Evolutionary conservation across 2,797 vertebrate species (phyloP).

Genomic region (Scolopax rusticola): DNA sequence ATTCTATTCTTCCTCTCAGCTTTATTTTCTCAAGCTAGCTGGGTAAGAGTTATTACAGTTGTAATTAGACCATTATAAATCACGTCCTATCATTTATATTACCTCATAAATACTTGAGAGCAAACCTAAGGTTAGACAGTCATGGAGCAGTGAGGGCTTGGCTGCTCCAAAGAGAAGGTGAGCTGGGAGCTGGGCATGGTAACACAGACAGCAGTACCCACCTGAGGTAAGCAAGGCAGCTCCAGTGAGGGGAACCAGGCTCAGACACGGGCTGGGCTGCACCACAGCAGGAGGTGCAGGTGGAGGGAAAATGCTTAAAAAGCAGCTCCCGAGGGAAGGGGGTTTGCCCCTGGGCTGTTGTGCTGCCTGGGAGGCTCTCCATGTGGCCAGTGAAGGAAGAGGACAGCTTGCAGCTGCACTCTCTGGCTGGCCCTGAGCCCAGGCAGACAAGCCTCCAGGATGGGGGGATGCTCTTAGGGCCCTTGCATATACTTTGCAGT

Average conservation of each 20-base stretch:
- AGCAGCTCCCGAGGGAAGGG: neutral
- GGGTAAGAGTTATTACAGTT: neutral
- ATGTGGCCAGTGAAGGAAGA: neutral
- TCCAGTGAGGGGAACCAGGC: neutral
- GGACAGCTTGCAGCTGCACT: neutral
- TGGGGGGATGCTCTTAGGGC: neutral
- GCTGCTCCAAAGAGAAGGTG: neutral
- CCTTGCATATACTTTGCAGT: neutral
- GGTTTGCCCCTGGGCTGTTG: neutral
- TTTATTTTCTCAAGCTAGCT: neutral
- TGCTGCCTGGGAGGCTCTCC: neutral
- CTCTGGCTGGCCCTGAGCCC: neutral
- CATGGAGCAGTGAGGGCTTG: neutral
- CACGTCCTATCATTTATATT: neutral
- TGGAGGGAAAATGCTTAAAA: neutral
- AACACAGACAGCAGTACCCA: fast-evolving
- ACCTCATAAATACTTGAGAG: neutral
- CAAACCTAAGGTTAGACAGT: neutral
- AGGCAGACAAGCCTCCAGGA: neutral
- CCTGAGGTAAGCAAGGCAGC: neutral
- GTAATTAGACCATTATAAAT: neutral
- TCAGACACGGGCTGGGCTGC: neutral
- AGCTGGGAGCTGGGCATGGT: neutral
- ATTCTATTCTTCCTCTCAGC: neutral
- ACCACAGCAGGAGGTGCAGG: neutral